Evolutionary conservation across 2,113 vertebrate genomes (phyloP), one percentile per base, ranked within the genome.

Genomic region (Orientallactaga bullata): DNA sequence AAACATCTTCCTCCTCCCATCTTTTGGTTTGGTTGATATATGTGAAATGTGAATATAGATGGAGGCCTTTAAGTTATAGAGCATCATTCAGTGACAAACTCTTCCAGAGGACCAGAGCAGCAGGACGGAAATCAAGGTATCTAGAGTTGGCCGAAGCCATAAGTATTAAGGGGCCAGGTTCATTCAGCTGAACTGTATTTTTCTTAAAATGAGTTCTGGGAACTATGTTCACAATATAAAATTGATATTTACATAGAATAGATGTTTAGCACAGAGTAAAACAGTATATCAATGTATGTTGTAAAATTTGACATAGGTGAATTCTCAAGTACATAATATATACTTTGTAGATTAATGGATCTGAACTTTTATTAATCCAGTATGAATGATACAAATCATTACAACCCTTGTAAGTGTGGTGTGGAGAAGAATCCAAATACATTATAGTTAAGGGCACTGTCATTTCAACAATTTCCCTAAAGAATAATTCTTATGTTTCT

Each of bases 11-110:
- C 93, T 97, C 86, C 96, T 97, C 93, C 81, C 94, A 92, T 97
- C 96, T 98, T 97, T 98, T 97, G 96, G 96, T 98, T 98, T 98
- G 92, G 84, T 96, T 97, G 97, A 88, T 98, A 97, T 96, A 78
- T 92, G 91, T 98, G 96, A 97, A 96, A 96, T 96, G 8, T 95
- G 97, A 98, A 97, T 93, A 94, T 98, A 99, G 99, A 98, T 98
- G 98, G 90, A 99, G 99, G 85, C 99, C 99, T 91, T 98, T 99
- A 98, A 99, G 98, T 98, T 99, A 99, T 98, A 99, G 99, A 98
- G 98, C 99, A 93, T 98, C 98, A 97, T 98, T 98, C 98, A 98
- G 98, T 98, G 99, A 99, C 98, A 99, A 99, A 97, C 98, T 99
- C 76, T 99, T 99, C 97, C 99, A 99, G 98, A 98, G 99, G 95